Evolutionary conservation across 2,888 invertebrate genomes (phyloP), one percentile per base, ranked within the genome.

Genomic region (Leucoptera coffeella): DNA sequence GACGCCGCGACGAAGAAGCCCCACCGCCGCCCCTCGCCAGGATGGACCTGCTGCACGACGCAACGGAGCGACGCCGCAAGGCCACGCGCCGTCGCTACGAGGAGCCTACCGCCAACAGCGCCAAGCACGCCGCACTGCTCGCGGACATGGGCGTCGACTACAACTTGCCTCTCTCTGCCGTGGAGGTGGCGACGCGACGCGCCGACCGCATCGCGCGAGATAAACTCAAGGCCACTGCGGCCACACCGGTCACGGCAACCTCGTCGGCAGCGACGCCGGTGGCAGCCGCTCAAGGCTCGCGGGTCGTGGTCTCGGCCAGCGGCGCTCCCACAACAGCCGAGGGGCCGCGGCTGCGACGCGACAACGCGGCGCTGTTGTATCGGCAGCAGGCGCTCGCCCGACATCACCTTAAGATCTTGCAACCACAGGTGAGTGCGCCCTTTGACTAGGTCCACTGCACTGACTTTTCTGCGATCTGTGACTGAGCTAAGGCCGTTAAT

Each of bases 181-280:
- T 84, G 37, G 87, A 88, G 42, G 83, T 91, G 27, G 90, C 89
- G 10, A 62, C 77, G 14, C 75, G 82, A 31, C 76, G 90, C 43
- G 88, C 89, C 10, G 92, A 92, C 44, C 78, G 93, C 40, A 80
- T 92, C 36, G 82, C 87, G 8, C 80, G 85, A 44, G 92, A 90
- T 46, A 89, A 90, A 52, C 74, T 80, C 34, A 78, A 78, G 41
- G 64, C 52, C 14, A 53, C 58, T 2, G 45, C 53, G 2, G 35
- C 41, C 35, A 35, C 39, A 30, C 28, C 37, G 35, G 44, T 52
- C 23, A 30, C 36, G 29, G 25, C 33, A 26, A 28, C 45, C 4
- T 37, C 45, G 40, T 13, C 48, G 42, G 15, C 53, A 49, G 34
- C 44, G 30, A 15, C 32, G 20, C 29, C 40, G 40, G 30, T 48